Conservation (phyloP, 2,797 vertebrate genomes). For the Rhinophrynus dorsalis region DNA sequence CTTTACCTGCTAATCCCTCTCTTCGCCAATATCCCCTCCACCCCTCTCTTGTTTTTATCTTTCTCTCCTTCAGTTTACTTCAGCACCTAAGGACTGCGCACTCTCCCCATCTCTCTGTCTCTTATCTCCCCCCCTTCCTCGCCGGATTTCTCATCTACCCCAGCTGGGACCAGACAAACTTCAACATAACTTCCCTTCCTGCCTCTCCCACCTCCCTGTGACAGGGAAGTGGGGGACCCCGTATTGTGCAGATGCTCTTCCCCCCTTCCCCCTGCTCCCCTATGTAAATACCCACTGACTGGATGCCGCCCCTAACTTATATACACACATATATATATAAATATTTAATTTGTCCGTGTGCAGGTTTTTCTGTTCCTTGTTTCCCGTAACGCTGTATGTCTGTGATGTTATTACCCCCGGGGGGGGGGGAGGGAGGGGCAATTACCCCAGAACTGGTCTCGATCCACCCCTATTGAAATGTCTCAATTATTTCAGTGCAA, state of each 20-base stretch:
- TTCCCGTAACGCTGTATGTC: slow-evolving; percentile 40
- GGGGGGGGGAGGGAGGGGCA: slow-evolving; percentile 31
- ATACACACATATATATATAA: slow-evolving; percentile 40
- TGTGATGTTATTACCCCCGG: slow-evolving; percentile 30
- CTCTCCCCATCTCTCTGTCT: slow-evolving; percentile 37
- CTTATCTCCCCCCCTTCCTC: slow-evolving; percentile 25
- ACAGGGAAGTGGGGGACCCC: slow-evolving; percentile 38
- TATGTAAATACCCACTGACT: slow-evolving; percentile 31
- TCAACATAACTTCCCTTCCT: slow-evolving; percentile 23
- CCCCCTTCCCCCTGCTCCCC: not conserved
- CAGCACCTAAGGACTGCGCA: slow-evolving; percentile 45
- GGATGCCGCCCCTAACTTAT: slow-evolving; percentile 39
- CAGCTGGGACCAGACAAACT: slow-evolving; percentile 46
- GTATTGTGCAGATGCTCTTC: slow-evolving; percentile 3
- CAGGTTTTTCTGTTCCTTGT: slow-evolving; percentile 45
- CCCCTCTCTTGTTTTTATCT: not conserved
- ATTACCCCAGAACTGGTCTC: slow-evolving; percentile 27
- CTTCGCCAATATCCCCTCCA: not conserved
- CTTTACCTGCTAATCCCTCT: not conserved
- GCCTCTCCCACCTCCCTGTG: slow-evolving; percentile 26
- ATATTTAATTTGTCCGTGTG: slow-evolving; percentile 49
- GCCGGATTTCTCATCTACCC: slow-evolving; percentile 43
- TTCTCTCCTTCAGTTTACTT: slow-evolving; percentile 35
- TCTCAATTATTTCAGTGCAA: not conserved
- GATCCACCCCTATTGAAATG: not conserved